phyloP scores from a whole-genome alignment of 2,888 invertebrate genomes.

The Prostheceraeus crozeri region DNA sequence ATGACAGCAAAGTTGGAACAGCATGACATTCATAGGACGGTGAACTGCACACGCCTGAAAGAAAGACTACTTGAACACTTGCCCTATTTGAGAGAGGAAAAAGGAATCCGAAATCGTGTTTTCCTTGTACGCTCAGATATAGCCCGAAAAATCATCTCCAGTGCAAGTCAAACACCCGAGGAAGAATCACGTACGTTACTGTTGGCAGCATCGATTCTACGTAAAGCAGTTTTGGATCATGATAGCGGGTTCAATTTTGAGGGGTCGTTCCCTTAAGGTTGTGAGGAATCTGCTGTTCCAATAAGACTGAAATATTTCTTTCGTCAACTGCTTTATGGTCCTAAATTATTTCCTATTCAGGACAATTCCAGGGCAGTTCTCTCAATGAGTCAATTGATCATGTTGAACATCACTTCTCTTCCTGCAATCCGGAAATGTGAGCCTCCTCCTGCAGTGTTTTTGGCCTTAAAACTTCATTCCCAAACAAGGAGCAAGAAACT shows the following conservation, averaged over 20 bases:
- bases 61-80: constrained; percentile 38
- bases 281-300: too few relatives aligned
- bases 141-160: constrained; percentile 35
- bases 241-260: constrained; percentile 36
- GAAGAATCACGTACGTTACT: constrained; percentile 38
- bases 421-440: too few relatives aligned
- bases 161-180: constrained; percentile 38
- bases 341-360: too few relatives aligned
- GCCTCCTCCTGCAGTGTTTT: too few relatives aligned
- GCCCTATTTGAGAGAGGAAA: constrained; percentile 38
- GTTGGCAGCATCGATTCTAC: constrained; percentile 37
- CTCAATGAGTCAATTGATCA: too few relatives aligned
- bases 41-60: constrained; percentile 37
- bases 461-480: too few relatives aligned
- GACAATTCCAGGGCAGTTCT: too few relatives aligned
- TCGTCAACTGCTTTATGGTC: too few relatives aligned
- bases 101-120: constrained; percentile 35
- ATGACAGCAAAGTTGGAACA: constrained; percentile 36
- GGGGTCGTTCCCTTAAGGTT: constrained; percentile 34
- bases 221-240: constrained; percentile 39
- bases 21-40: constrained; percentile 36
- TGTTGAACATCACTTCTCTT: too few relatives aligned
- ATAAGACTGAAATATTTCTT: too few relatives aligned
- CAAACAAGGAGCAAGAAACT: too few relatives aligned
- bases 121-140: constrained; percentile 36